These are phyloP conservation scores for Altica lythri DNA, from an alignment of 2,888 invertebrate species.

Conservation along the genomic window DNA sequence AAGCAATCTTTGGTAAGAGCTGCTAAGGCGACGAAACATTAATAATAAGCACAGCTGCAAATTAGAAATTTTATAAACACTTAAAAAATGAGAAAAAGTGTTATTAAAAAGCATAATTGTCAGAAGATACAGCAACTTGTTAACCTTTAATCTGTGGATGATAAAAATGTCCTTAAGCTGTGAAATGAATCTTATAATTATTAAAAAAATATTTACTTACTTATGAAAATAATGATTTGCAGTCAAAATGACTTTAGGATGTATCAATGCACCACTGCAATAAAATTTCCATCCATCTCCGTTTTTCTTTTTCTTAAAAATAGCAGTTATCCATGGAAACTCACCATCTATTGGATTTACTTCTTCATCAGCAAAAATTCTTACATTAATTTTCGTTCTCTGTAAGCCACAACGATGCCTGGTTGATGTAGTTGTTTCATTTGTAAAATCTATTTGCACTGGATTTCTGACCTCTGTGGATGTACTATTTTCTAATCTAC, in stretches of 20 bases:
- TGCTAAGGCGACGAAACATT: too few species aligned
- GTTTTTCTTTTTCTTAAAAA: conserved; percentile 30
- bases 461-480: not conserved
- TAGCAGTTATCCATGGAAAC: conserved; percentile 43
- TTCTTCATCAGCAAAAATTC: conserved; percentile 35
- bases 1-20: too few species aligned
- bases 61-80: too few species aligned
- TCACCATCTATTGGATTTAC: conserved; percentile 36
- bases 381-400: conserved; percentile 33
- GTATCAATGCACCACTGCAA: conserved; percentile 41
- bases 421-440: not conserved
- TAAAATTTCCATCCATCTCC: conserved; percentile 30
- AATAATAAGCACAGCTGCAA: too few species aligned
- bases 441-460: not conserved
- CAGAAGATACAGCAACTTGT: too few species aligned
- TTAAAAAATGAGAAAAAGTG: too few species aligned
- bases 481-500: conserved; percentile 9
- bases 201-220: conserved; percentile 27
- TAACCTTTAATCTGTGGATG: too few species aligned
- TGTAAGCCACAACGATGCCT: conserved; percentile 32
- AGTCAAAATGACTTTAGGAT: conserved; percentile 42
- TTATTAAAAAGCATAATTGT: too few species aligned
- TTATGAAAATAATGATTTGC: conserved; percentile 39
- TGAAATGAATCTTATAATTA: not conserved
- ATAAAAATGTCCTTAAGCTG: too few species aligned